Conservation (phyloP, 2,797 vertebrate species). For the Melanotaenia trifasciata region DNA sequence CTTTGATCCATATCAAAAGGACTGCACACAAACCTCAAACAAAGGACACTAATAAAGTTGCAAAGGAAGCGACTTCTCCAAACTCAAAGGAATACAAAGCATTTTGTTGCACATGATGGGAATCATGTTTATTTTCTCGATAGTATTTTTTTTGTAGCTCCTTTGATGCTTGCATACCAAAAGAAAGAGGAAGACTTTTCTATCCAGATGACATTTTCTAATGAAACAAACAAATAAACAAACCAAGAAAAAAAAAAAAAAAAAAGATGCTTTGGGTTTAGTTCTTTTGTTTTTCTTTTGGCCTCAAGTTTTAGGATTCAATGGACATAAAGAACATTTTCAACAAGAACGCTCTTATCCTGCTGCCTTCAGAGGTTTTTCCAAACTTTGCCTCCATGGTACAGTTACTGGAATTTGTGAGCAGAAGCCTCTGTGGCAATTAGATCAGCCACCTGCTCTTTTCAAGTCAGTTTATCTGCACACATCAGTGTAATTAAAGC, state of each 20-base stretch:
- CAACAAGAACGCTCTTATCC: not conserved
- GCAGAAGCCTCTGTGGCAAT: not conserved
- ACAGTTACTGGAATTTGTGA: not conserved
- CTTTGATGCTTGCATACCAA: conserved; percentile 14
- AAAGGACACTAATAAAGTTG: not conserved
- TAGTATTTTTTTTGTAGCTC: conserved; percentile 12
- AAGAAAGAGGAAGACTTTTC: conserved; percentile 10
- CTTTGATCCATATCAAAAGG: conserved; percentile 51
- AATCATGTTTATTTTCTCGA: conserved; percentile 11
- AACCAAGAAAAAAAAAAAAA: not conserved
- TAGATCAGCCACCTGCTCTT: conserved; percentile 31
- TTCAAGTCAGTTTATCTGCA: conserved; percentile 20
- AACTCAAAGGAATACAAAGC: conserved; percentile 12
- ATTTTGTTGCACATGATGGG: conserved; percentile 1
- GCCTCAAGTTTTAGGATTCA: not conserved
- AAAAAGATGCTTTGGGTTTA: not conserved
- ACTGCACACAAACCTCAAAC: conserved; percentile 39
- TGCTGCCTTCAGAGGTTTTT: not conserved
- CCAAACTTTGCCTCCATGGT: not conserved
- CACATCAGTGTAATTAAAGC: conserved; percentile 34
- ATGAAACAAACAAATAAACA: conserved; percentile 5
- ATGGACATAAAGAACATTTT: not conserved
- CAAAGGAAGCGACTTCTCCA: not conserved
- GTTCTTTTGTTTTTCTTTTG: not conserved
- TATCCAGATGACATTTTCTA: conserved; percentile 20